Evolutionary conservation across 2,113 vertebrate genomes (phyloP).

Genomic region (Siphamia tubifer): DNA sequence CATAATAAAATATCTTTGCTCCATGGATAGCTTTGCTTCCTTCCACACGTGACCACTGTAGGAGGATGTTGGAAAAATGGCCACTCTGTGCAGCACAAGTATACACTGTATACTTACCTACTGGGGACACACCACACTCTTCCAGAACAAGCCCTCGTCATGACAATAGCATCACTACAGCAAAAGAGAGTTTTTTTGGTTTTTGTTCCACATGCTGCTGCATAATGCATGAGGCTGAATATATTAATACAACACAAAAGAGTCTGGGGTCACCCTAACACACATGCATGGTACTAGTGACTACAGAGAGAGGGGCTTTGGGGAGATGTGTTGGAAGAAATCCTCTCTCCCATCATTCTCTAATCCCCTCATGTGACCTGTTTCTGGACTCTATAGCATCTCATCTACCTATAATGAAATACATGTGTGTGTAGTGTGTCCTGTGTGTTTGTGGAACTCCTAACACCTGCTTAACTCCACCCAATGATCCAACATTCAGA

Average conservation of each 20-base stretch:
- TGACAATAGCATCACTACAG: background rate
- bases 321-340: conserved; percentile 7
- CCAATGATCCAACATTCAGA: no score
- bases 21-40: conserved; percentile 38
- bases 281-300: conserved; percentile 39
- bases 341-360: conserved; percentile 11
- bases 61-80: conserved; percentile 73
- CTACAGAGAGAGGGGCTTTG: background rate
- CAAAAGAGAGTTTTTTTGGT: no score
- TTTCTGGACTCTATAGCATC: conserved; percentile 19
- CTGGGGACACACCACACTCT: no score
- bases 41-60: conserved; percentile 65
- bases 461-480: no score
- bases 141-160: conserved; percentile 7
- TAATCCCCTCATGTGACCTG: conserved; percentile 60
- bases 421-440: no score
- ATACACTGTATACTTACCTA: conserved; percentile 35
- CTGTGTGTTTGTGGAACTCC: no score
- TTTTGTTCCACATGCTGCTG: conserved; percentile 33
- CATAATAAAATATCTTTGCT: conserved; percentile 44
- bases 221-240: conserved; percentile 69
- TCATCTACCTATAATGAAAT: no score
- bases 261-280: conserved; percentile 29
- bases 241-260: conserved; percentile 43
- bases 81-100: conserved; percentile 47